A percentile compares a stretch with the other conserved stretches of the same genome.
These are phyloP conservation scores for Halichoeres trimaculatus DNA, from an alignment of 2,113 vertebrate genomes.

Conservation along the genomic window DNA sequence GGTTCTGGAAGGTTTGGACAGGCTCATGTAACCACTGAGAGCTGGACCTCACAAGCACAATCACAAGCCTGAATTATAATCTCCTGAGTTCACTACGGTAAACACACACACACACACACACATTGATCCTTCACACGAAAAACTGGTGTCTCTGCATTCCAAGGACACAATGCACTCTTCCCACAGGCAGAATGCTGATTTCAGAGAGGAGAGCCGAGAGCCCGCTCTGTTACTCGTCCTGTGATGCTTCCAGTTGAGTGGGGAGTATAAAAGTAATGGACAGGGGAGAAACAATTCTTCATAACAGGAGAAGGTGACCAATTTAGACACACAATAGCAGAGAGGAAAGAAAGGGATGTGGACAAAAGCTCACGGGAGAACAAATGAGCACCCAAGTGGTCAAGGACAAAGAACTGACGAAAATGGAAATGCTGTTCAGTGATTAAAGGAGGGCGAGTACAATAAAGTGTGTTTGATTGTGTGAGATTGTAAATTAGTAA, in stretches of 20 bases:
- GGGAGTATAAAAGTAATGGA: neutral
- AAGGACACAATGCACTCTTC: conserved; percentile 16
- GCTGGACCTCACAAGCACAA: conserved; percentile 54
- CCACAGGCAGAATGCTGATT: conserved; percentile 10
- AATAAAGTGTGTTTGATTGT: conserved; percentile 10
- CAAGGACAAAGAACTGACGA: conserved; percentile 31
- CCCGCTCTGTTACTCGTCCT: neutral
- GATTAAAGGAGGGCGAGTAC: conserved; percentile 12
- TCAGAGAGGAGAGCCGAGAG: conserved; percentile 4
- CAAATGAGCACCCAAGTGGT: conserved; percentile 26
- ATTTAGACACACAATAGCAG: conserved; percentile 25
- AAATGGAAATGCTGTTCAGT: conserved; percentile 12
- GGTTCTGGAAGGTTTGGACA: conserved; percentile 63
- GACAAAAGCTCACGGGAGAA: conserved; percentile 38
- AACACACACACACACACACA: conserved; percentile 42
- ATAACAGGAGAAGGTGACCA: conserved; percentile 16
- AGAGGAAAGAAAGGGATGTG: conserved; percentile 9
- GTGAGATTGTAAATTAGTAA: neutral
- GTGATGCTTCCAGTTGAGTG: neutral
- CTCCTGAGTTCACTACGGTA: conserved; percentile 38
- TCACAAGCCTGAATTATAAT: conserved; percentile 24
- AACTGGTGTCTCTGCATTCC: conserved; percentile 57
- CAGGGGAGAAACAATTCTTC: neutral
- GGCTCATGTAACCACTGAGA: conserved; percentile 60
- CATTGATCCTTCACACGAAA: conserved; percentile 24